Conservation (phyloP, 2,113 vertebrate species). For the Xyliphius kryptos region DNA sequence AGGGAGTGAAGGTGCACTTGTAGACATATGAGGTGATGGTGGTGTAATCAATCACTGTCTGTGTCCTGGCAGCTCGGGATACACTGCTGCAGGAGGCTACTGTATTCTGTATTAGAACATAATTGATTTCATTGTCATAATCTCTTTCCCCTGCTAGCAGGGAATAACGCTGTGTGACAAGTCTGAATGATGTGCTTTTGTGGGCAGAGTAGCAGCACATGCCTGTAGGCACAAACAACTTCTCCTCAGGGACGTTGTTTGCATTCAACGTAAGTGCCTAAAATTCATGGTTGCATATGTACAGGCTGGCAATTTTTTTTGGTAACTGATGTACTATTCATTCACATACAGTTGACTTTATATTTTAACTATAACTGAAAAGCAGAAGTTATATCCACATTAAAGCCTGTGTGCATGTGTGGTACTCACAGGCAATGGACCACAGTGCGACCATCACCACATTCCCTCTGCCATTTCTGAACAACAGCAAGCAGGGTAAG, state of each 20-base stretch:
- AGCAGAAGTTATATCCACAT: no score
- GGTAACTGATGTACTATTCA: no score
- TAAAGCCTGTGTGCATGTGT: no score
- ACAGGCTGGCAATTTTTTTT: background rate
- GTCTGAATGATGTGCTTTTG: conserved; percentile 63
- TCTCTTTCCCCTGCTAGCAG: conserved; percentile 62
- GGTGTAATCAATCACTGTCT: conserved; percentile 67
- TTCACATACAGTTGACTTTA: no score
- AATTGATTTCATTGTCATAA: conserved; percentile 75
- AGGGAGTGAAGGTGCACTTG: conserved; percentile 26
- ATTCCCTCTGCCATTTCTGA: conserved; percentile 92
- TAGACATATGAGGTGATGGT: conserved; percentile 58
- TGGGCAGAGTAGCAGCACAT: conserved; percentile 40
- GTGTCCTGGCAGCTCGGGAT: conserved; percentile 57
- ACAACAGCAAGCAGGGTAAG: conserved; percentile 85
- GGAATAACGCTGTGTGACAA: conserved; percentile 66
- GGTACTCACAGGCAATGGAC: conserved; percentile 97
- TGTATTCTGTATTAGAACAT: conserved; percentile 65
- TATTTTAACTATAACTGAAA: no score
- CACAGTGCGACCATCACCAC: conserved; percentile 83
- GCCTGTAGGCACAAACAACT: conserved; percentile 49
- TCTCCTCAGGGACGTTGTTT: conserved; percentile 2
- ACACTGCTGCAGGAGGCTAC: conserved; percentile 57
- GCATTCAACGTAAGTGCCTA: conserved; percentile 1
- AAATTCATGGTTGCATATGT: no score